These are phyloP conservation scores for Opisthograptis luteolata DNA, from an alignment of 2,888 invertebrate genomes.

Conservation along the genomic window DNA sequence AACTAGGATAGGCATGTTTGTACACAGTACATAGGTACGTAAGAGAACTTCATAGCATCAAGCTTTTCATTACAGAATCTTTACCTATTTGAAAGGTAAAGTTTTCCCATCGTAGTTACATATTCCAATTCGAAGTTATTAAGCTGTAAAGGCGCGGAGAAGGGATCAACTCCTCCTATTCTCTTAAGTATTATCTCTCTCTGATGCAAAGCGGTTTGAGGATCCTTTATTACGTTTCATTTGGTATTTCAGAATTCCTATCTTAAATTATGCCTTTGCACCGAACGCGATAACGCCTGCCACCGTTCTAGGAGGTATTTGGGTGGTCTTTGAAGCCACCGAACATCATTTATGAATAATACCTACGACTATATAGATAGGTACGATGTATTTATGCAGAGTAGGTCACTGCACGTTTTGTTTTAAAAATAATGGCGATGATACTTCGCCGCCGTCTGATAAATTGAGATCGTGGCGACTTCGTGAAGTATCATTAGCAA, in stretches of 20 bases:
- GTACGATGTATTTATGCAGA: background rate
- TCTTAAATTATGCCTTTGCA: slow-evolving; percentile 16
- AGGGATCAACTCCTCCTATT: slow-evolving; percentile 8
- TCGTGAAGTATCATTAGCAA: slow-evolving; percentile 23
- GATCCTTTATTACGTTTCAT: slow-evolving; percentile 13
- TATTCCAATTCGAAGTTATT: slow-evolving; percentile 12
- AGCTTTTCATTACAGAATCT: background rate
- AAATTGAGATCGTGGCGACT: slow-evolving; percentile 25
- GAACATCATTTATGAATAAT: background rate
- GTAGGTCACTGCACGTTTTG: background rate
- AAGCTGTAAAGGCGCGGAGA: slow-evolving; percentile 11
- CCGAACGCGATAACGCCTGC: slow-evolving; percentile 11
- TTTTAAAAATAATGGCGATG: slow-evolving; percentile 5
- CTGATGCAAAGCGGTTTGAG: slow-evolving; percentile 6
- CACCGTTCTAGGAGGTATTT: background rate
- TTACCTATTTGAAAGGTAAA: slow-evolving; percentile 7
- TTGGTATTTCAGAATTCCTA: slow-evolving; percentile 15
- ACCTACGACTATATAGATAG: background rate
- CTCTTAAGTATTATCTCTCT: slow-evolving; percentile 17
- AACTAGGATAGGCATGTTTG: too few relatives aligned
- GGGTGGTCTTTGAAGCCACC: slow-evolving; percentile 16
- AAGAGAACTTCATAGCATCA: too few relatives aligned
- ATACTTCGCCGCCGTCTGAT: slow-evolving; percentile 24
- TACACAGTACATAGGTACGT: too few relatives aligned
- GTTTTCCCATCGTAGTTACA: slow-evolving; percentile 18